A percentile compares a stretch with the other conserved stretches of the same genome.
Conservation (phyloP, 2,797 vertebrate species). For the Esox lucius region DNA sequence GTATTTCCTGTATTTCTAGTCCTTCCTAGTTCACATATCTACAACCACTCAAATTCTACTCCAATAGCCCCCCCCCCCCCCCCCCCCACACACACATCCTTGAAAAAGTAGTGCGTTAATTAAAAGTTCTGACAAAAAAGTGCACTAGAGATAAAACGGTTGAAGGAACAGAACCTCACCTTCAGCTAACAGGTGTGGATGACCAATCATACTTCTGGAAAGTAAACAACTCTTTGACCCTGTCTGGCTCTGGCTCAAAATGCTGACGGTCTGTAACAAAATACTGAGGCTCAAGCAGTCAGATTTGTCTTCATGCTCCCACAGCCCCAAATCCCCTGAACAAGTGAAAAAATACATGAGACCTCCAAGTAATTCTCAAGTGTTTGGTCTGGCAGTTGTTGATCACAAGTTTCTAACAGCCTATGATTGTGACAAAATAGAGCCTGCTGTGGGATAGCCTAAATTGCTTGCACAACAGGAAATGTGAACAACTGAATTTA, state of each 20-base stretch:
- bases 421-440: not conserved
- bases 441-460: not conserved
- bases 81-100: not conserved
- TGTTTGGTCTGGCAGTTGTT: not conserved
- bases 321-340: not conserved
- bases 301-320: not conserved
- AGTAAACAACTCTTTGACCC: not conserved
- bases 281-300: not conserved
- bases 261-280: not conserved
- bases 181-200: constrained; percentile 5
- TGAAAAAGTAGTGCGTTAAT: not conserved
- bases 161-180: constrained; percentile 7
- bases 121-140: not conserved
- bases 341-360: not conserved
- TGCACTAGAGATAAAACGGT: not conserved
- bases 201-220: constrained; percentile 1
- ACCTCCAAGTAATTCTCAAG: not conserved
- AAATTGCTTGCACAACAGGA: not conserved
- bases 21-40: not conserved
- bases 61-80: not conserved
- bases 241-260: not conserved
- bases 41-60: not conserved
- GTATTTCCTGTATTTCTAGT: not conserved
- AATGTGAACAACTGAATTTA: not conserved
- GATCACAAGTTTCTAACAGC: not conserved